phyloP scores from a whole-genome alignment of 2,797 vertebrate genomes.

The Oryzias dopingdopingensis region DNA sequence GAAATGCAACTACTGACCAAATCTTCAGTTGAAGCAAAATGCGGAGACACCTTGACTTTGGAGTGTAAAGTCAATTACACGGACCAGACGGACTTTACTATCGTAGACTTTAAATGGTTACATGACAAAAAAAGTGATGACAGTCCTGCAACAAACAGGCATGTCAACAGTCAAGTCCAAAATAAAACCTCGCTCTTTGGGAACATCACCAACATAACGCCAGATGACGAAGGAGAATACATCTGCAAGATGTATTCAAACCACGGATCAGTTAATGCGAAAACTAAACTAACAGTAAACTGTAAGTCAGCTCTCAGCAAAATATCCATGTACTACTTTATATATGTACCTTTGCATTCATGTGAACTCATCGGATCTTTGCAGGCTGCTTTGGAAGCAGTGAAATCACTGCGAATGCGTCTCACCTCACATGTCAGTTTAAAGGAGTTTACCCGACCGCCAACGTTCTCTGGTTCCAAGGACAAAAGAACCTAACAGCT shows the following conservation, averaged over 20 bases:
- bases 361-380: conserved; percentile 7
- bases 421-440: conserved; percentile 32
- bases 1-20: background rate
- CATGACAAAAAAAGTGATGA: background rate
- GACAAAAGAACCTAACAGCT: background rate
- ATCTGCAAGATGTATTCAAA: conserved; percentile 44
- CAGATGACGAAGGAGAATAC: conserved; percentile 23
- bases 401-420: fast-evolving
- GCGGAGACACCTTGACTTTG: conserved; percentile 39
- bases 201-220: conserved; percentile 41
- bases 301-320: conserved; percentile 34
- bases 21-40: background rate
- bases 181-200: background rate
- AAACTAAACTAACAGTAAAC: conserved; percentile 9
- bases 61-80: conserved; percentile 19
- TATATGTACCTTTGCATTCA: background rate
- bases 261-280: fast-evolving
- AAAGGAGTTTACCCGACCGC: conserved; percentile 25
- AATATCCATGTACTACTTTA: too few species aligned
- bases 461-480: conserved; percentile 48
- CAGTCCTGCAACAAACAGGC: fast-evolving
- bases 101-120: conserved; percentile 19
- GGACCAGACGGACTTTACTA: fast-evolving
- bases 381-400: conserved; percentile 28
- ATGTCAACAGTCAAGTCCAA: background rate